These are phyloP conservation scores for Phoxinus phoxinus DNA, from an alignment of 2,113 vertebrate species.

Conservation along the genomic window DNA sequence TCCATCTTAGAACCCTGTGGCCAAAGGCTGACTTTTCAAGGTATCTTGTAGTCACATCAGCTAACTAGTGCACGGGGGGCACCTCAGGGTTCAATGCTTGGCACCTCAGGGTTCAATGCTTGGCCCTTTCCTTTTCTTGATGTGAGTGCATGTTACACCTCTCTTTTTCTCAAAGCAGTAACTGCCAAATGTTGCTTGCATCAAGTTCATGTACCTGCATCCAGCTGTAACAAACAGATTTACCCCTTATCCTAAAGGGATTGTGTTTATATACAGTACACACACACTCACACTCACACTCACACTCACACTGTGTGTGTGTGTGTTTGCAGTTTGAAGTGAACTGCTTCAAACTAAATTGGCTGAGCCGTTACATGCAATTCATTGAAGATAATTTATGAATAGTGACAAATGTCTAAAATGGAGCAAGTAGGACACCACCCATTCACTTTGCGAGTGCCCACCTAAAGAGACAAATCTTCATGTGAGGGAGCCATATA, in stretches of 20 bases:
- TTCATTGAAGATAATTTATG: not conserved
- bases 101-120: not conserved
- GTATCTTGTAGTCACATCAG: not conserved
- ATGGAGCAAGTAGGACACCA: not conserved
- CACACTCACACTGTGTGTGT: too few species aligned
- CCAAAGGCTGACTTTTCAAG: not conserved
- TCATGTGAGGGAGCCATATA: slow-evolving; percentile 3
- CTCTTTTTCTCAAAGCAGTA: not conserved
- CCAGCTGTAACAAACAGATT: not conserved
- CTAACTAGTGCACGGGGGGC: not conserved
- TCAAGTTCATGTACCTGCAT: not conserved
- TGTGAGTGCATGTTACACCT: not conserved
- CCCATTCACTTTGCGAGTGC: not conserved
- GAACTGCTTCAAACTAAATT: not conserved
- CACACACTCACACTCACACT: too few species aligned
- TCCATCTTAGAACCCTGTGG: not conserved
- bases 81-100: not conserved
- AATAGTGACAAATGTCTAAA: not conserved
- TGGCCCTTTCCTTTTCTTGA: not conserved
- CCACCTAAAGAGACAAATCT: not conserved
- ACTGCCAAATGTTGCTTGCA: not conserved
- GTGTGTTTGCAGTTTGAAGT: too few species aligned
- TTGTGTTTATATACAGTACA: too few species aligned
- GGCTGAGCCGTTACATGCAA: not conserved
- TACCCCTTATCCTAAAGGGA: not conserved